Evolutionary conservation across 1,140 invertebrate genomes (phyloP), one percentile per base, ranked within the genome.

Genomic region (Melanaphis sacchari): DNA sequence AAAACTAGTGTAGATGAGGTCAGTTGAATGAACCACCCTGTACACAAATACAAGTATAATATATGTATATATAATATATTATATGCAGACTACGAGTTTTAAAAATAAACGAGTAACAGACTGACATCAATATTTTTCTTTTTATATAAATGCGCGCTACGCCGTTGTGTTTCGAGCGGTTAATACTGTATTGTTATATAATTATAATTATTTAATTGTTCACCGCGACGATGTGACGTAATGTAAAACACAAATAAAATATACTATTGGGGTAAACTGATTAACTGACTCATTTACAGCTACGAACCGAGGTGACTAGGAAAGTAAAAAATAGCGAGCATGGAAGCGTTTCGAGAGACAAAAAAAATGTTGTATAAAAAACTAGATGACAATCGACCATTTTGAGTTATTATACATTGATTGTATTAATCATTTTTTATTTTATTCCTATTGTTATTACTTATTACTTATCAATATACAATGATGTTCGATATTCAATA

Each of bases 121-220:
- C 59, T n/a, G 59, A 76, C n/a, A n/a, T 76, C n/a, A 76, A 76
- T 49, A 49, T 76, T 76, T 76, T 76, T 76, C 31, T 76, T 76
- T 76, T 76, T 76, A n/a, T 76, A 76, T n/a, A 36, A 76, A 76
- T n/a, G 31, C 4, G 31, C 31, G 3, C n/a, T 11, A n/a, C 31
- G n/a, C n/a, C n/a, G 59, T 76, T 76, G 59, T n/a, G 15, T 76
- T 66, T 66, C 31, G 59, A 76, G 21, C 31, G 59, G 59, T 76
- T 76, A 76, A 76, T 76, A 76, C 15, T n/a, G 31, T n/a, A 76
- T 76, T 76, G 59, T 76, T n/a, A 76, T 76, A 76, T 36, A 76
- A 76, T 36, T 36, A 76, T n/a, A 76, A 36, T 76, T 76, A 36
- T 76, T 76, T 76, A n/a, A 76, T 76, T 76, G 59, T 76, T n/a